phyloP scores from a whole-genome alignment of 2,888 invertebrate genomes.

The Pogonocherus hispidulus region DNA sequence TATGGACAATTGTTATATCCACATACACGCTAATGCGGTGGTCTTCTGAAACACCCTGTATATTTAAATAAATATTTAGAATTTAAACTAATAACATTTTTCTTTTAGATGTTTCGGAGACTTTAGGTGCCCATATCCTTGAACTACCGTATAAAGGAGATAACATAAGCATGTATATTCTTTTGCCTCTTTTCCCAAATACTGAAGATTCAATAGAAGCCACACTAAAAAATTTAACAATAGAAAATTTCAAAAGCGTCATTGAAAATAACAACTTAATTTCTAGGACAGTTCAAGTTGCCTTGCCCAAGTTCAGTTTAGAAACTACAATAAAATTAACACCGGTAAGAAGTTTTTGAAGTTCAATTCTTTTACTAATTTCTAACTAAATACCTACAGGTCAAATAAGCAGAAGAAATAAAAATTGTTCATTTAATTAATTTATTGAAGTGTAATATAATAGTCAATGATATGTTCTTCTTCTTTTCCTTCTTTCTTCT shows the following conservation, averaged over 20 bases:
- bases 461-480: no score
- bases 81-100: no score
- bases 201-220: slow-evolving; percentile 74
- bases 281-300: slow-evolving; percentile 82
- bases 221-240: slow-evolving; percentile 79
- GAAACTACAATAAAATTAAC: slow-evolving; percentile 79
- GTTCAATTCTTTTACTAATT: no score
- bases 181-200: slow-evolving; percentile 82
- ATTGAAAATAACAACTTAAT: slow-evolving; percentile 77
- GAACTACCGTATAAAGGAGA: slow-evolving; percentile 90
- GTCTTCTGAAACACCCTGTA: no score
- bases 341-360: slow-evolving; percentile 78
- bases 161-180: slow-evolving; percentile 86
- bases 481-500: no score
- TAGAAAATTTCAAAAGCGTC: slow-evolving; percentile 76
- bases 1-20: no score
- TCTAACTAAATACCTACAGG: no score
- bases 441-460: no score
- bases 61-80: no score
- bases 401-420: no score
- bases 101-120: slow-evolving; percentile 80
- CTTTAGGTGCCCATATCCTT: slow-evolving; percentile 83
- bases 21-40: no score
- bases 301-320: slow-evolving; percentile 85
- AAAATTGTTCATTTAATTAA: no score